phyloP scores from a whole-genome alignment of 2,888 invertebrate genomes.

The Drosophila anomalata region DNA sequence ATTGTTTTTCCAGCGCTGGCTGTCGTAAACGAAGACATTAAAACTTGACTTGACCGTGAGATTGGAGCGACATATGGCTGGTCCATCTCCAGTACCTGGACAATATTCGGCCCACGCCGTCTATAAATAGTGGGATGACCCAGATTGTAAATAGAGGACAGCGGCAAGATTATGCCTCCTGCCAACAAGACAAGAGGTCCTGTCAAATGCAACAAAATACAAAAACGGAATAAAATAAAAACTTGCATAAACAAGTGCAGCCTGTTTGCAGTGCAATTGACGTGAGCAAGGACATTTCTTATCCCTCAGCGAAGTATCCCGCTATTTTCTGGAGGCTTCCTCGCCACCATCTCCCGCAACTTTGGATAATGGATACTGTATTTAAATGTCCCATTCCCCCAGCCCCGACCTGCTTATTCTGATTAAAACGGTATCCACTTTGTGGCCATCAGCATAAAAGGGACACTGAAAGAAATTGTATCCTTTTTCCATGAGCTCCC shows the following conservation, averaged over 20 bases:
- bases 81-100: constrained; percentile 3
- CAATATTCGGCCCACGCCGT: constrained; percentile 13
- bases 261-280: constrained; percentile 35
- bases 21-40: constrained; percentile 41
- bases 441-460: constrained; percentile 33
- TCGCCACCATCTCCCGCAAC: constrained; percentile 8
- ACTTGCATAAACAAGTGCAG: constrained; percentile 15
- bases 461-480: constrained; percentile 13
- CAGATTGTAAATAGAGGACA: constrained; percentile 14
- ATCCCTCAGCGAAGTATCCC: constrained; percentile 19
- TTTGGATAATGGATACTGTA: constrained; percentile 30
- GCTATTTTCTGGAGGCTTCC: constrained; percentile 15
- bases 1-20: constrained; percentile 34
- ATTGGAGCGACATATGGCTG: constrained; percentile 15
- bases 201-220: constrained; percentile 23
- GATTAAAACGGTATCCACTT: constrained; percentile 35
- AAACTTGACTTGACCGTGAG: constrained; percentile 32
- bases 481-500: not conserved
- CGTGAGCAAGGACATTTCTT: constrained; percentile 26
- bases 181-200: constrained; percentile 13
- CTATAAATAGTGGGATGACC: constrained; percentile 32
- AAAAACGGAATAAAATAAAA: not conserved
- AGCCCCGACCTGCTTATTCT: constrained; percentile 7
- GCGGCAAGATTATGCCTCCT: not conserved
- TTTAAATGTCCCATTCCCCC: constrained; percentile 26